Evolutionary conservation across 2,888 invertebrate species (phyloP), one percentile per base, ranked within the genome.

Genomic region (Plebejus melissa): DNA sequence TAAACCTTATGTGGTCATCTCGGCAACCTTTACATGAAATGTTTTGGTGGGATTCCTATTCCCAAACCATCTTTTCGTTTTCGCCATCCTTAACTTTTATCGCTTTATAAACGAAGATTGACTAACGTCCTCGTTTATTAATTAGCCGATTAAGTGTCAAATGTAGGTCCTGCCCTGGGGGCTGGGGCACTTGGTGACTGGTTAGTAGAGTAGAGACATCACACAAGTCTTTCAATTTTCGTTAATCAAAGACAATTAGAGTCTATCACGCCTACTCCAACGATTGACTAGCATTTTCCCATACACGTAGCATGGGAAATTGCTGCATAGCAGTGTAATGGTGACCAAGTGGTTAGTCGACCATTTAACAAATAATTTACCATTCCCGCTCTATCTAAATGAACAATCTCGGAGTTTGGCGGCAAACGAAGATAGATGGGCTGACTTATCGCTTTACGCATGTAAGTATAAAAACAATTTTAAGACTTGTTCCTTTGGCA

Each of bases 371-470:
- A 41, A 41, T 41, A n/a, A n/a, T 70, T 70, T 41, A n/a, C 70
- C 70, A 70, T 70, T 41, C 38, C 28, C 38, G 57, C 46, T 22
- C 32, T 74, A 75, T 75, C 75, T 75, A 75, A 69, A 75, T 75
- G 36, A 75, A 69, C 75, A 75, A 75, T 75, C 75, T 69, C 54
- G 36, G 74, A 75, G 69, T 75, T 50, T 50, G 32, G 28, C 36
- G 46, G 50, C 50, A 69, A 75, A 75, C 54, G 69, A 75, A 75
- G 75, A 75, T 36, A 69, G 69, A 75, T 75, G n/a, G 69, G 32
- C 69, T n/a, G 75, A 38, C 69, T 36, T 75, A 50, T 36, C 32
- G 69, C 69, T 46, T 3, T 69, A 75, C 75, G 75, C 75, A 69
- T 46, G 41, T 70, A 41, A 46, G 46, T 46, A 46, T 46, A 46